phyloP scores from a whole-genome alignment of 2,888 invertebrate species.

The Idaea dimidiata region DNA sequence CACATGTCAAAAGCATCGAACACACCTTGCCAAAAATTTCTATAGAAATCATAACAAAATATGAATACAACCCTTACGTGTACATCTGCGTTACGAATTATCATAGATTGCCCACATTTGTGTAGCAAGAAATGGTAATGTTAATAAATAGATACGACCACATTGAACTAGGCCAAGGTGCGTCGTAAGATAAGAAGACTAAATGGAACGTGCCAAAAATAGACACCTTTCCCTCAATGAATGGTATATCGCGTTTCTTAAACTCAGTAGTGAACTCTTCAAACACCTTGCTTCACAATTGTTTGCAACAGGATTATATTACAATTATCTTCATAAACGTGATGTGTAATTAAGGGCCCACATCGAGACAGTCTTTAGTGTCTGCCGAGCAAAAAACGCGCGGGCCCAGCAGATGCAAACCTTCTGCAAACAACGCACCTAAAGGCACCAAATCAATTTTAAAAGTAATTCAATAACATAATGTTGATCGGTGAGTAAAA shows the following conservation, averaged over 20 bases:
- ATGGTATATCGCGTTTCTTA: constrained; percentile 54
- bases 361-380: constrained; percentile 61
- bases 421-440: constrained; percentile 59
- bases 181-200: constrained; percentile 30
- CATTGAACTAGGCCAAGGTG: constrained; percentile 54
- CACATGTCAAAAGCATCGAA: constrained; percentile 53
- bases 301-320: constrained; percentile 75
- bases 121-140: constrained; percentile 16
- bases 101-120: constrained; percentile 17
- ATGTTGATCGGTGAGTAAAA: constrained; percentile 69
- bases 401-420: constrained; percentile 69
- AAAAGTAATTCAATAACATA: constrained; percentile 80
- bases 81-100: constrained; percentile 55
- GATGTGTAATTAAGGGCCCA: constrained; percentile 77
- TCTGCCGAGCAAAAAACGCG: constrained; percentile 53
- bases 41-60: constrained; percentile 63
- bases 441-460: constrained; percentile 66
- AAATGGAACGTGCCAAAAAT: constrained; percentile 70
- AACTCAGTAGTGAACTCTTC: constrained; percentile 49
- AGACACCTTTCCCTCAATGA: constrained; percentile 51
- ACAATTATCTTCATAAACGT: constrained; percentile 74
- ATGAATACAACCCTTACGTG: constrained; percentile 58
- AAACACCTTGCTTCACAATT: constrained; percentile 71
- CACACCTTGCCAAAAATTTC: constrained; percentile 57
- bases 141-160: constrained; percentile 13